Evolutionary conservation across 1,140 invertebrate genomes (phyloP).

Genomic region (Drosophila sechellia): DNA sequence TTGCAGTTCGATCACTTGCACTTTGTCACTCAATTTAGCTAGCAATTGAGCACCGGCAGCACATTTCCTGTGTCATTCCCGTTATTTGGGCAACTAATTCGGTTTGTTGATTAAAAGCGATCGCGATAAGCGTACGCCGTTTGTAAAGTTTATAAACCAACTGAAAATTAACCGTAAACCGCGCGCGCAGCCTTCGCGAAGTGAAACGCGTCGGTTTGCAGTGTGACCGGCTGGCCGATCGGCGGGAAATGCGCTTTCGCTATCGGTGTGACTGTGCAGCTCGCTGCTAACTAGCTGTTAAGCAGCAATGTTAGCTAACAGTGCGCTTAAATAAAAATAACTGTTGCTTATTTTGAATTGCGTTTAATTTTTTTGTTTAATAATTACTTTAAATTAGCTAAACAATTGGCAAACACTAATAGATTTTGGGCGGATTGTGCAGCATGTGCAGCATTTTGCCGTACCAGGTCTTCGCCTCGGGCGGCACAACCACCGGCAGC

Average conservation of each 20-base stretch:
- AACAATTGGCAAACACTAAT: not conserved
- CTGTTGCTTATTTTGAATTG: too few species aligned
- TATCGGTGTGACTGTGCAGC: not conserved
- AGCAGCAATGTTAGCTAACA: not conserved
- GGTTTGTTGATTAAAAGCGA: too few species aligned
- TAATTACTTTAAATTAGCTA: not conserved
- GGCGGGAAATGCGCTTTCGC: not conserved
- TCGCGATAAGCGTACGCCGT: too few species aligned
- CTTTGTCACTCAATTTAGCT: constrained; percentile 4
- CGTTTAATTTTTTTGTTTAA: too few species aligned
- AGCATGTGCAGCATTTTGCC: not conserved
- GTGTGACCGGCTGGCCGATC: not conserved
- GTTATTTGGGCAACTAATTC: not conserved
- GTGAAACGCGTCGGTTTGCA: not conserved
- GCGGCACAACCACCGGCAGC: not conserved
- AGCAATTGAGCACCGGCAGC: not conserved
- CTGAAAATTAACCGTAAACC: constrained; percentile 8
- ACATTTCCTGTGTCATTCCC: not conserved
- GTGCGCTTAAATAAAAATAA: too few species aligned
- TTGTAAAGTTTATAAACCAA: not conserved
- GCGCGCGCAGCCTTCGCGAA: not conserved
- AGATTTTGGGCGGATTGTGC: not conserved
- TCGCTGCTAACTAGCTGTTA: not conserved
- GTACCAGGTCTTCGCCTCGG: not conserved
- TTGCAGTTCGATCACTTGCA: not conserved